Evolutionary conservation across 2,888 invertebrate genomes (phyloP).

Genomic region (Macrophya annulata): DNA sequence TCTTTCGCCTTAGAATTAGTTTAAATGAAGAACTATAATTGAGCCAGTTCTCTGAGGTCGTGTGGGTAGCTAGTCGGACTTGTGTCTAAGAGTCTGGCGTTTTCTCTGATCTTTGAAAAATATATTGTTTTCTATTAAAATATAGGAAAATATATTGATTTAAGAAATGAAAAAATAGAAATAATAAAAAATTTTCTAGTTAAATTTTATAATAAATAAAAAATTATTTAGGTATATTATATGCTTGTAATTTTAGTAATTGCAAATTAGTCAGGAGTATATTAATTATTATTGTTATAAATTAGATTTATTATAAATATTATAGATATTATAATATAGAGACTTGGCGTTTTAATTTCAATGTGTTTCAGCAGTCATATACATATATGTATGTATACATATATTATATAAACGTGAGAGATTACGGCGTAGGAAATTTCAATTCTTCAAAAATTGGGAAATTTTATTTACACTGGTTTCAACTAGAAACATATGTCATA

Average conservation of each 20-base stretch:
- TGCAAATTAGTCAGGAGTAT: conserved; percentile 13
- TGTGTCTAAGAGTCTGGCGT: conserved; percentile 22
- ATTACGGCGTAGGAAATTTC: background rate
- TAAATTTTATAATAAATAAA: background rate
- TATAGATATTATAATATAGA: conserved; percentile 20
- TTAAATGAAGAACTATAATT: background rate
- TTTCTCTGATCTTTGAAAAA: conserved; percentile 3
- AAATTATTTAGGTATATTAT: background rate
- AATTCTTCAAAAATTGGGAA: background rate
- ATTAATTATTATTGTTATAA: conserved; percentile 1
- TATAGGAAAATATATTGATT: background rate
- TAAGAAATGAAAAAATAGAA: background rate
- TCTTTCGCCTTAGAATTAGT: background rate
- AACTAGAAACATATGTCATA: background rate
- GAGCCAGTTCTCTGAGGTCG: background rate
- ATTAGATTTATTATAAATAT: background rate
- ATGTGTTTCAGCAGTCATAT: conserved; percentile 36
- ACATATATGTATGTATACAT: conserved; percentile 57
- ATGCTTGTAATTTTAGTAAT: conserved; percentile 21
- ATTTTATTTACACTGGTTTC: background rate
- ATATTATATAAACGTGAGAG: conserved; percentile 23
- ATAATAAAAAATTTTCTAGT: background rate
- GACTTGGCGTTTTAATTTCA: conserved; percentile 20
- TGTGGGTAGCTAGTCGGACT: conserved; percentile 43
- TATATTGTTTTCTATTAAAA: conserved; percentile 1